These are phyloP conservation scores for Crotalus viridis DNA, from an alignment of 2,113 vertebrate species.

Conservation along the genomic window DNA sequence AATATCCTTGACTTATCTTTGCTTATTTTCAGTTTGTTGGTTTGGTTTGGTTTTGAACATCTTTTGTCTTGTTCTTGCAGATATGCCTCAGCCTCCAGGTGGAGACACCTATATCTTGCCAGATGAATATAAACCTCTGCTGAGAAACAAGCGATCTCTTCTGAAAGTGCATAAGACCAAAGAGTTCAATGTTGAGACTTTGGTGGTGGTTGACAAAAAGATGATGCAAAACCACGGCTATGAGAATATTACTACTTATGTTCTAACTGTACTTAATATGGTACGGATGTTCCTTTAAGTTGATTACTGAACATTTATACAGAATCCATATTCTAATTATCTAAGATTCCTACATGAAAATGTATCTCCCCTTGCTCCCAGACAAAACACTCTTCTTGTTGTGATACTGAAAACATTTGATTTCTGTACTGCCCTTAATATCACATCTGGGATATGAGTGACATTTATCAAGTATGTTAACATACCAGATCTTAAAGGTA, in stretches of 20 bases:
- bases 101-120: slow-evolving; percentile 74
- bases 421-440: neutral
- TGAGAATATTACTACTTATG: slow-evolving; percentile 87
- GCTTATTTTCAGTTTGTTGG: neutral
- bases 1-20: neutral
- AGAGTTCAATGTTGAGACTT: slow-evolving; percentile 83
- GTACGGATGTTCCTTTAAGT: slow-evolving; percentile 53
- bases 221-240: slow-evolving; percentile 86
- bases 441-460: neutral
- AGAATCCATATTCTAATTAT: neutral
- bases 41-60: neutral
- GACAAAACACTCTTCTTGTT: neutral
- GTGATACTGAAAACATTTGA: neutral
- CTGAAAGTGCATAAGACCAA: slow-evolving; percentile 63
- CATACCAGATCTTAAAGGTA: neutral
- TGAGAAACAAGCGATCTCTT: slow-evolving; percentile 75
- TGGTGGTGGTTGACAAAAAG: slow-evolving; percentile 86
- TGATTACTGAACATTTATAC: neutral
- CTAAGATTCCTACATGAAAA: too few relatives aligned
- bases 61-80: slow-evolving; percentile 48
- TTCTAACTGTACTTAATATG: slow-evolving; percentile 89
- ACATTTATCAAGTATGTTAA: neutral
- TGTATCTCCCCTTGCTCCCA: neutral
- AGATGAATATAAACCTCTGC: slow-evolving; percentile 76
- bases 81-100: slow-evolving; percentile 81